A percentile compares a stretch with the other conserved stretches of the same genome.
These are phyloP conservation scores for Brachypteracias leptosomus DNA, from an alignment of 2,113 vertebrate species.

Conservation along the genomic window DNA sequence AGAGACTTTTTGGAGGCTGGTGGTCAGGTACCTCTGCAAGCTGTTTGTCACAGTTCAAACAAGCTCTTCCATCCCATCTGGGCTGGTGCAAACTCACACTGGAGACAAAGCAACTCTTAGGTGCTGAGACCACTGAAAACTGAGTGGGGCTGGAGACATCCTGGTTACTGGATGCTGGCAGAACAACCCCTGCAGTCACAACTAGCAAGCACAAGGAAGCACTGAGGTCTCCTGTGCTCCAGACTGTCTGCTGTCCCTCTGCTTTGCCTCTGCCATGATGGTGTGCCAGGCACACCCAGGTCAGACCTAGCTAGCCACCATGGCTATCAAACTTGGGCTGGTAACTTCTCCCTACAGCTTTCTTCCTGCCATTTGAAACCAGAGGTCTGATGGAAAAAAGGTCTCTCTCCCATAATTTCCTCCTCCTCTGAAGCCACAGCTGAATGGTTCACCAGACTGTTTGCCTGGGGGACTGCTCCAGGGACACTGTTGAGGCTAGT, in stretches of 20 bases:
- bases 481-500: neutral
- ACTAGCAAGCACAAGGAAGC: neutral
- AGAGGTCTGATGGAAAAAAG: neutral
- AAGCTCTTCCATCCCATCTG: neutral
- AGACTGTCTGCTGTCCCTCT: neutral
- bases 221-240: neutral
- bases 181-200: neutral
- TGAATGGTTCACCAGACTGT: neutral
- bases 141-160: neutral
- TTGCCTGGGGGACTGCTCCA: neutral
- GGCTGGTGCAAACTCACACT: neutral
- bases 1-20: neutral
- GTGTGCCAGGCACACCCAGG: neutral
- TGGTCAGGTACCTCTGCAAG: neutral
- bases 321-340: neutral
- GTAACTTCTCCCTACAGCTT: neutral
- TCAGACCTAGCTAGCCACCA: neutral
- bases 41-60: neutral
- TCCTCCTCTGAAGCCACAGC: neutral
- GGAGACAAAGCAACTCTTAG: neutral
- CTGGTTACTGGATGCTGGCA: neutral
- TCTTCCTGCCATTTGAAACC: neutral
- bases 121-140: neutral
- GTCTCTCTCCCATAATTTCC: neutral
- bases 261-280: neutral